phyloP scores from a whole-genome alignment of 2,888 invertebrate genomes.

The Drosophila testacea region DNA sequence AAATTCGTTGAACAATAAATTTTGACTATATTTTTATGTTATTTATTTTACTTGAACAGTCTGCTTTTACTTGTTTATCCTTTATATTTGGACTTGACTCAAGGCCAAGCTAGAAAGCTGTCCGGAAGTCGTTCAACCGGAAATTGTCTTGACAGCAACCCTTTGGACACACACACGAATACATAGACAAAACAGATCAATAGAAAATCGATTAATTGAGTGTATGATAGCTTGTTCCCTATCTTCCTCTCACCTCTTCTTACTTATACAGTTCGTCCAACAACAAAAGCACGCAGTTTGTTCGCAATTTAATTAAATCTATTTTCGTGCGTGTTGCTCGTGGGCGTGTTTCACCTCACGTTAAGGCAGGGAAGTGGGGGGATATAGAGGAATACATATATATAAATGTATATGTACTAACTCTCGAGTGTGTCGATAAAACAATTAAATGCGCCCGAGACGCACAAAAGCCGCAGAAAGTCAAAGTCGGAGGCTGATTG shows the following conservation, averaged over 20 bases:
- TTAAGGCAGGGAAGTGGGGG: constrained; percentile 13
- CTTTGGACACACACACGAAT: constrained; percentile 36
- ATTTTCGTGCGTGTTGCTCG: constrained; percentile 72
- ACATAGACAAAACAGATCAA: constrained; percentile 50
- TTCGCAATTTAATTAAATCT: constrained; percentile 80
- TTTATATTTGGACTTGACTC: neutral
- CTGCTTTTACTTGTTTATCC: constrained; percentile 3
- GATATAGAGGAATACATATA: neutral
- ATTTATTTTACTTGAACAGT: constrained; percentile 13
- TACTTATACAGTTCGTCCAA: neutral
- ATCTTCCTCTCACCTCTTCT: neutral
- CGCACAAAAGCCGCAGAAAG: constrained; percentile 61
- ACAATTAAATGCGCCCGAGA: constrained; percentile 71
- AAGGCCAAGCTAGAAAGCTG: constrained; percentile 38
- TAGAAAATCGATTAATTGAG: constrained; percentile 73
- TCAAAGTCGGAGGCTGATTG: constrained; percentile 56
- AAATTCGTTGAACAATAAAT: neutral
- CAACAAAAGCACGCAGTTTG: constrained; percentile 58
- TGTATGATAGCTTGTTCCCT: constrained; percentile 37
- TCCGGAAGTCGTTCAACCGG: constrained; percentile 55
- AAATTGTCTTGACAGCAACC: constrained; percentile 55
- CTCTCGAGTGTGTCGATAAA: constrained; percentile 72
- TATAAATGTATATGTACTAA: constrained; percentile 10
- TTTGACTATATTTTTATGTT: constrained; percentile 2
- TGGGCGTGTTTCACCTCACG: constrained; percentile 66